Percentiles rank a stretch among this genome's conserved stretches.
Evolutionary conservation across 2,888 invertebrate species (phyloP).

Genomic region (Tipula helvola): DNA sequence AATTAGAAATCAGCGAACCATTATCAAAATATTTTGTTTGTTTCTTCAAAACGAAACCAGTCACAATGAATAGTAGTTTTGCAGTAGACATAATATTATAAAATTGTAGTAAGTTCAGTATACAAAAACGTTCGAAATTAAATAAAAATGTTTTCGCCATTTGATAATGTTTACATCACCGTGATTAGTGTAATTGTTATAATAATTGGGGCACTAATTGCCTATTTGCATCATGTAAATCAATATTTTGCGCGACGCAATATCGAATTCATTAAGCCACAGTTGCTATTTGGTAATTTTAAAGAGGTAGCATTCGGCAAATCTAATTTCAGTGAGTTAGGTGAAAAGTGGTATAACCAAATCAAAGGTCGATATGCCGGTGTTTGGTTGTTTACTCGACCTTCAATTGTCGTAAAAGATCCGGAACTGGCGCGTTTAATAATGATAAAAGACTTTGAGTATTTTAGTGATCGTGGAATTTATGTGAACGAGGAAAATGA

Average conservation of each 20-base stretch:
- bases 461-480: conserved; percentile 30
- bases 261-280: neutral
- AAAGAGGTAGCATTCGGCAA: neutral
- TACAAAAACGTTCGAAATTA: neutral
- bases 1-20: too few relatives aligned
- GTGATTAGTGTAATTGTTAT: neutral
- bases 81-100: too few relatives aligned
- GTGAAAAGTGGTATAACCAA: neutral
- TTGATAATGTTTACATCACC: neutral
- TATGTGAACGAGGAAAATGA: conserved; percentile 26
- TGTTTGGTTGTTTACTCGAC: neutral
- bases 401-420: conserved; percentile 33
- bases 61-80: too few relatives aligned
- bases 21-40: too few relatives aligned
- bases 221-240: neutral
- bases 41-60: too few relatives aligned
- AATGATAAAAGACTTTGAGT: conserved; percentile 29
- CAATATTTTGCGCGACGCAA: neutral
- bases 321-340: neutral
- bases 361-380: neutral
- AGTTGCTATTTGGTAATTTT: neutral
- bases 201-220: neutral
- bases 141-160: neutral
- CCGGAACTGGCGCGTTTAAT: conserved; percentile 27
- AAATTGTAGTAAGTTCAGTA: neutral